Evolutionary conservation across 1,140 invertebrate genomes (phyloP).

Genomic region (Camponotus floridanus): DNA sequence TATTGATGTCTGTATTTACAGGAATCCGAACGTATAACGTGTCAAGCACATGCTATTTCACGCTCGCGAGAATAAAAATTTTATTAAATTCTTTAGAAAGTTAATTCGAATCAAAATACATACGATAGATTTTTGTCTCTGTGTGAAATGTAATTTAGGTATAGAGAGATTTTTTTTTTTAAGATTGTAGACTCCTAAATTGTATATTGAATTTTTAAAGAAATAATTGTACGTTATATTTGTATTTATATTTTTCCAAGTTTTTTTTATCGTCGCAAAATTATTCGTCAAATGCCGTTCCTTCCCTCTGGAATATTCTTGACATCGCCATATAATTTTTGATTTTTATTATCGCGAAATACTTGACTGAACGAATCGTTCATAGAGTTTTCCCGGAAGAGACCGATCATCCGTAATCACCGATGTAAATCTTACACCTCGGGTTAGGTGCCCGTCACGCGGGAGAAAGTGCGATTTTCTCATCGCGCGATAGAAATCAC

Average conservation of each 20-base stretch:
- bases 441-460: slow-evolving; percentile 51
- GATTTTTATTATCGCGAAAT: slow-evolving; percentile 39
- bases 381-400: slow-evolving; percentile 75
- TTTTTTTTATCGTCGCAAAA: neutral
- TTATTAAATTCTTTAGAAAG: neutral
- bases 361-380: slow-evolving; percentile 35
- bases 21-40: neutral
- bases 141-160: slow-evolving; percentile 1
- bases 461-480: slow-evolving; percentile 74
- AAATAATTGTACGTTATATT: slow-evolving; percentile 16
- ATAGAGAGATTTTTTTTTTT: too few relatives aligned
- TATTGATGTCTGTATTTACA: neutral
- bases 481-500: slow-evolving; percentile 69
- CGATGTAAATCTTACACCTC: slow-evolving; percentile 77
- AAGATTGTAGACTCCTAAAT: neutral
- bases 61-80: neutral
- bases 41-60: too few relatives aligned
- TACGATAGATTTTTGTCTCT: neutral
- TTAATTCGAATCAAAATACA: neutral
- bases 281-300: neutral
- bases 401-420: slow-evolving; percentile 76
- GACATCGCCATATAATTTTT: slow-evolving; percentile 44
- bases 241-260: neutral
- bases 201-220: neutral
- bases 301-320: slow-evolving; percentile 19